Percentiles rank a stretch among this genome's conserved stretches.
Evolutionary conservation across 1,140 invertebrate genomes (phyloP).

Genomic region (Oedothorax gibbosus): DNA sequence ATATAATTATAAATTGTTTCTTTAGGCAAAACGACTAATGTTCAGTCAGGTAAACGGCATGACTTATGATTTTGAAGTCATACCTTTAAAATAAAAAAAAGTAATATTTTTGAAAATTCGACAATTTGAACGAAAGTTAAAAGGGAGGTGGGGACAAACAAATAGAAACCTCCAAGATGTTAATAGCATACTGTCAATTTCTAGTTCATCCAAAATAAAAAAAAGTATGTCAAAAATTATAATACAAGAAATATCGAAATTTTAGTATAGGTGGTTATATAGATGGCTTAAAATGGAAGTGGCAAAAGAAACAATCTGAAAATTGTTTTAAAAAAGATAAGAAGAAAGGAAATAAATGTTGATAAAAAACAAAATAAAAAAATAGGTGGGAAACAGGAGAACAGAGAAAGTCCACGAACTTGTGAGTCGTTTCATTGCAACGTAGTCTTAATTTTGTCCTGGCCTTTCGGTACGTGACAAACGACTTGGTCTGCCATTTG

Average conservation of each 20-base stretch:
- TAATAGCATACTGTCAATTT: no score
- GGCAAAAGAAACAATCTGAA: slow-evolving; percentile 20
- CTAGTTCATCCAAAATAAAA: no score
- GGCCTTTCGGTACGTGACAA: slow-evolving; percentile 32
- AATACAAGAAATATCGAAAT: slow-evolving; percentile 4
- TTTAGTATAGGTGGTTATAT: neutral
- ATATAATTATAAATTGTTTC: no score
- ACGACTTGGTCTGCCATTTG: slow-evolving; percentile 24
- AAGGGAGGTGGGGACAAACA: no score
- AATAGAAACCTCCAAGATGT: no score
- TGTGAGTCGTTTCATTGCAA: slow-evolving; percentile 33
- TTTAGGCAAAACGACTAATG: no score
- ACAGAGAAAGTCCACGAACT: slow-evolving; percentile 24
- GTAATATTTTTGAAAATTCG: no score
- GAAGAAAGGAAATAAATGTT: neutral
- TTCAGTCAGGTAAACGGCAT: no score
- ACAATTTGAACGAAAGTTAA: no score
- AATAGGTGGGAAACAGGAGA: neutral
- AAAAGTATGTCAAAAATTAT: no score
- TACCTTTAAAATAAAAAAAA: no score
- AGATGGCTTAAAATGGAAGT: slow-evolving; percentile 18
- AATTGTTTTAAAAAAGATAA: slow-evolving; percentile 14
- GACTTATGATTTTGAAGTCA: no score
- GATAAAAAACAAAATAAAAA: slow-evolving; percentile 1
- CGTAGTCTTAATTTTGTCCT: slow-evolving; percentile 48